Evolutionary conservation across 2,888 invertebrate species (phyloP).

Genomic region (Polymixis flavicincta): DNA sequence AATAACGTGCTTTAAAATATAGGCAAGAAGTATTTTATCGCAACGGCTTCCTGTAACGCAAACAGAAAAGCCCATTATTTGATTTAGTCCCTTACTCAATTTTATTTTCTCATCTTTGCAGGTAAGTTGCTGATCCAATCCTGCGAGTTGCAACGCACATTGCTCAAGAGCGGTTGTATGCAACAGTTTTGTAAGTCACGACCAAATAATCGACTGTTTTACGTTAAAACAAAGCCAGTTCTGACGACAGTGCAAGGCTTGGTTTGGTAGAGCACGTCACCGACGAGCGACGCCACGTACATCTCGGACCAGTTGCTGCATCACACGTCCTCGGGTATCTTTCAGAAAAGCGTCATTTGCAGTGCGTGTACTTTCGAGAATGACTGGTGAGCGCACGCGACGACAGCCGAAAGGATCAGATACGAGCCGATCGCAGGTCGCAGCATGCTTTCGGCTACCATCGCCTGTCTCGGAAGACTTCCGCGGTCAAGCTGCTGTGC

Average conservation of each 20-base stretch:
- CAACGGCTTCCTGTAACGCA: background rate
- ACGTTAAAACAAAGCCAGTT: slow-evolving; percentile 2
- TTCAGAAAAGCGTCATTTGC: too few species aligned
- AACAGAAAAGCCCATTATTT: background rate
- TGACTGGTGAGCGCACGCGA: background rate
- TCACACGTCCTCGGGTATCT: background rate
- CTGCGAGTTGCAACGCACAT: slow-evolving; percentile 9
- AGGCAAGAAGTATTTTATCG: background rate
- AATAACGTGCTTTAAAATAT: background rate
- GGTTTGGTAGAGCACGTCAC: background rate
- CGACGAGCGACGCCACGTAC: too few species aligned
- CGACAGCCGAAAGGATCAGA: too few species aligned
- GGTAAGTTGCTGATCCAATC: slow-evolving; percentile 61
- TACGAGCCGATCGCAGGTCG: too few species aligned
- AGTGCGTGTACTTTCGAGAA: too few species aligned
- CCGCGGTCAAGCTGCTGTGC: too few species aligned
- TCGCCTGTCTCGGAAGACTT: too few species aligned
- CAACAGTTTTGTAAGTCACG: slow-evolving; percentile 56
- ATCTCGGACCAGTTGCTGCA: background rate
- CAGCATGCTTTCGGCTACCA: too few species aligned
- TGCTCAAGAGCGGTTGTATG: slow-evolving; percentile 31
- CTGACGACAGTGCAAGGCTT: background rate
- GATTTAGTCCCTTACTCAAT: slow-evolving; percentile 21
- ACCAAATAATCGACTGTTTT: slow-evolving; percentile 25
- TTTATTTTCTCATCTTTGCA: slow-evolving; percentile 60